A percentile compares a stretch with the other conserved stretches of the same genome.
phyloP scores from a whole-genome alignment of 2,113 vertebrate species.

The Nothobranchius kuhntae region DNA sequence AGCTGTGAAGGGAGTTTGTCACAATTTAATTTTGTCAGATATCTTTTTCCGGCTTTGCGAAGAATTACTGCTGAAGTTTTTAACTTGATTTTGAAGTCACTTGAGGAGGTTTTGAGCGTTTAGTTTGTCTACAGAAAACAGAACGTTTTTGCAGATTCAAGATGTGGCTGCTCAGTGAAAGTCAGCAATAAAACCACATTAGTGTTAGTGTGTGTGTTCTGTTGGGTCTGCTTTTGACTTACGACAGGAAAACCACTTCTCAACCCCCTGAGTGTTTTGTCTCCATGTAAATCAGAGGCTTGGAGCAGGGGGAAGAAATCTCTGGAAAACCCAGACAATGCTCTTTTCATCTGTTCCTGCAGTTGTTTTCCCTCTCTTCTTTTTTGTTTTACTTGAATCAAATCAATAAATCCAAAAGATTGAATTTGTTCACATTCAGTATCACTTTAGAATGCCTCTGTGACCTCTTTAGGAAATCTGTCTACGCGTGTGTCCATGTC shows the following conservation, averaged over 20 bases:
- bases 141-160: background rate
- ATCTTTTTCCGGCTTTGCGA: no score
- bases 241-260: constrained; percentile 50
- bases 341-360: background rate
- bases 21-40: no score
- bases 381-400: background rate
- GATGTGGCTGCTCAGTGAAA: background rate
- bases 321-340: constrained; percentile 24
- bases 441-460: background rate
- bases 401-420: background rate
- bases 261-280: constrained; percentile 15
- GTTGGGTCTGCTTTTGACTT: constrained; percentile 21
- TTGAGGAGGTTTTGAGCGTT: no score
- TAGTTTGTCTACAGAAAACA: no score
- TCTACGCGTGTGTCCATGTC: background rate
- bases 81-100: no score
- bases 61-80: no score
- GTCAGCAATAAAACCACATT: background rate
- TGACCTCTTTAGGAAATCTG: background rate
- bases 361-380: constrained; percentile 6
- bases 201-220: constrained; percentile 2
- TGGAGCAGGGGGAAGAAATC: constrained; percentile 13
- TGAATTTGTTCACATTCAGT: background rate
- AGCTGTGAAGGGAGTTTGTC: no score
- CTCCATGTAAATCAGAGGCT: constrained; percentile 4